phyloP scores from a whole-genome alignment of 2,888 invertebrate genomes.

The Elgonia sp. region DNA sequence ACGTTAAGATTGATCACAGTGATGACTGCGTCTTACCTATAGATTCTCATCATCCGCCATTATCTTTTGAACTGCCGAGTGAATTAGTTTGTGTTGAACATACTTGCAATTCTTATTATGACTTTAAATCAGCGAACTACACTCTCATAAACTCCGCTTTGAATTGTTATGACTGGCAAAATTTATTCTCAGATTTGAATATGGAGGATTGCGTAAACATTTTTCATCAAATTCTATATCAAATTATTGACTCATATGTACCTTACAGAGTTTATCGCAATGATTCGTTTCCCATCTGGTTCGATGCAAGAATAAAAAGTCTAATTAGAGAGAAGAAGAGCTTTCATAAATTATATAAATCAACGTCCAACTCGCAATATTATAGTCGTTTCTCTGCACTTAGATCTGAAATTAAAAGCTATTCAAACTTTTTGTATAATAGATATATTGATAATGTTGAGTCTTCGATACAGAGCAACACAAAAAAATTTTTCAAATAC shows the following conservation, averaged over 20 bases:
- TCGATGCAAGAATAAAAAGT: neutral
- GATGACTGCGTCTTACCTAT: too few relatives aligned
- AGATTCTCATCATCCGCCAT: too few relatives aligned
- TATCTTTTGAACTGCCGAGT: too few relatives aligned
- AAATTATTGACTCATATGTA: constrained; percentile 2
- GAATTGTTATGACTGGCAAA: too few relatives aligned
- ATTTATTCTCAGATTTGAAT: too few relatives aligned
- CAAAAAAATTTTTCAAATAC: neutral
- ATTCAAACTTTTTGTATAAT: neutral
- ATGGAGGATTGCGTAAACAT: neutral
- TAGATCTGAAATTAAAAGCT: neutral
- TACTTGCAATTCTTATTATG: too few relatives aligned
- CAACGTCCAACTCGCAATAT: neutral
- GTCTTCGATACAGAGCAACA: neutral
- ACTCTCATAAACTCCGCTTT: too few relatives aligned
- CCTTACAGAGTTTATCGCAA: neutral
- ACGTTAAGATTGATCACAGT: too few relatives aligned
- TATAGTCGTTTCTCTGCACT: neutral
- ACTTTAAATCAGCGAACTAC: too few relatives aligned
- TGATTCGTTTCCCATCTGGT: neutral
- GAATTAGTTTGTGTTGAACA: too few relatives aligned
- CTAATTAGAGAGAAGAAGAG: constrained; percentile 6
- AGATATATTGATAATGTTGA: neutral
- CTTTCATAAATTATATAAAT: neutral
- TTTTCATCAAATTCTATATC: neutral